phyloP scores from a whole-genome alignment of 2,888 invertebrate species.

The Odontomyia ornata region DNA sequence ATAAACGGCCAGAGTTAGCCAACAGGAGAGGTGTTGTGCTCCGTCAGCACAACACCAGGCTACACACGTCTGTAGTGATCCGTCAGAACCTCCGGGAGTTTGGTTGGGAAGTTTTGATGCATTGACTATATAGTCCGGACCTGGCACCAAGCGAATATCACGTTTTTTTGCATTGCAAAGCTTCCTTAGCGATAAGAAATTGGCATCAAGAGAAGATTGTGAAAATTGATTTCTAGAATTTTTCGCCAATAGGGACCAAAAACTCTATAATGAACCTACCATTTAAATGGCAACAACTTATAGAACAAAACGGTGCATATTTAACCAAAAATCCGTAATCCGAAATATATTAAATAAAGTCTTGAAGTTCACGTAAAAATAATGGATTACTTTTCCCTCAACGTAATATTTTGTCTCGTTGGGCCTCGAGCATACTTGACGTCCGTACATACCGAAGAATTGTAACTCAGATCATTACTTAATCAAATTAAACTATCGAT shows the following conservation, averaged over 20 bases:
- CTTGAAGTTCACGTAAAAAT: too few species aligned
- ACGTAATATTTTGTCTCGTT: too few species aligned
- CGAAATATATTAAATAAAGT: too few species aligned
- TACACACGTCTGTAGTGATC: conserved; percentile 46
- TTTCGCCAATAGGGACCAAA: conserved; percentile 51
- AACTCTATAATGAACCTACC: background rate
- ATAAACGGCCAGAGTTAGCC: too few species aligned
- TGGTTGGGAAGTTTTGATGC: conserved; percentile 52
- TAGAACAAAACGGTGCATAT: too few species aligned
- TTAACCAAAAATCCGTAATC: too few species aligned
- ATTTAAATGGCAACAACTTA: too few species aligned
- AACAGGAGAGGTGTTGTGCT: conserved; percentile 48
- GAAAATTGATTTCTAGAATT: conserved; percentile 51
- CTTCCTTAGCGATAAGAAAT: conserved; percentile 48
- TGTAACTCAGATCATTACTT: too few species aligned
- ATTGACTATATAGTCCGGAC: conserved; percentile 53
- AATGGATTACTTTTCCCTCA: too few species aligned
- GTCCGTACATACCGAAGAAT: too few species aligned
- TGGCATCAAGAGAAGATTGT: conserved; percentile 50
- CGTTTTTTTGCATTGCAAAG: conserved; percentile 46
- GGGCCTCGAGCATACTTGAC: too few species aligned
- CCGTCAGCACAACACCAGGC: conserved; percentile 47
- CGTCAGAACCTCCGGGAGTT: conserved; percentile 53
- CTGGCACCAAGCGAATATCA: conserved; percentile 51
- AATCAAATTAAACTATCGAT: too few species aligned